A percentile compares a stretch with the other conserved stretches of the same genome.
phyloP scores from a whole-genome alignment of 2,888 invertebrate species.

The Zhengitettix transpicula region DNA sequence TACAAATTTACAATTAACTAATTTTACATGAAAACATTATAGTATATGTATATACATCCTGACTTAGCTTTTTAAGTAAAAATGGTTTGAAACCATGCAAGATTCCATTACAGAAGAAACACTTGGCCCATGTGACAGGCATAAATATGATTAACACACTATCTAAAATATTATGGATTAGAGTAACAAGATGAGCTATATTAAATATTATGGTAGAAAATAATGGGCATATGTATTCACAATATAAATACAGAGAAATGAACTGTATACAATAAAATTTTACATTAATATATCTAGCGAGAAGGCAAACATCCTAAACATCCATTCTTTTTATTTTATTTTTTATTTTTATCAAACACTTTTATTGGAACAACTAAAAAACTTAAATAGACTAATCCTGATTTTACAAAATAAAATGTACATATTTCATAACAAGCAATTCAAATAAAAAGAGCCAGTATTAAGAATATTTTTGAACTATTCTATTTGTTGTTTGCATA shows the following conservation, averaged over 20 bases:
- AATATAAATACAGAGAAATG: neutral
- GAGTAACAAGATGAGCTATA: neutral
- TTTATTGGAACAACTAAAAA: neutral
- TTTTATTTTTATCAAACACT: neutral
- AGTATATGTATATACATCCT: conserved; percentile 7
- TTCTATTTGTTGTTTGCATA: too few species aligned
- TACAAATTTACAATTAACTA: neutral
- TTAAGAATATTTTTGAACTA: too few species aligned
- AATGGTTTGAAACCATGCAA: conserved; percentile 12
- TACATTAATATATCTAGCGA: neutral
- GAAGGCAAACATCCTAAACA: neutral
- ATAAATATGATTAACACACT: neutral
- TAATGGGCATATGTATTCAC: neutral
- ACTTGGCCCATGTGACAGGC: neutral
- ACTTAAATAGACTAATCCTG: neutral
- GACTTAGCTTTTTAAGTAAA: conserved; percentile 10
- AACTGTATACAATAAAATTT: too few species aligned
- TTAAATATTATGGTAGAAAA: neutral
- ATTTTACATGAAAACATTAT: neutral
- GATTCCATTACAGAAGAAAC: conserved; percentile 8
- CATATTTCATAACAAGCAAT: too few species aligned
- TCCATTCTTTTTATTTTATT: neutral
- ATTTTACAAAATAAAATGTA: too few species aligned
- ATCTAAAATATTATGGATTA: neutral
- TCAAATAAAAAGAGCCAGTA: too few species aligned